Base-by-base conservation (phyloP, 2,888 invertebrate genomes). In the Parnassius mnemosyne region DNA sequence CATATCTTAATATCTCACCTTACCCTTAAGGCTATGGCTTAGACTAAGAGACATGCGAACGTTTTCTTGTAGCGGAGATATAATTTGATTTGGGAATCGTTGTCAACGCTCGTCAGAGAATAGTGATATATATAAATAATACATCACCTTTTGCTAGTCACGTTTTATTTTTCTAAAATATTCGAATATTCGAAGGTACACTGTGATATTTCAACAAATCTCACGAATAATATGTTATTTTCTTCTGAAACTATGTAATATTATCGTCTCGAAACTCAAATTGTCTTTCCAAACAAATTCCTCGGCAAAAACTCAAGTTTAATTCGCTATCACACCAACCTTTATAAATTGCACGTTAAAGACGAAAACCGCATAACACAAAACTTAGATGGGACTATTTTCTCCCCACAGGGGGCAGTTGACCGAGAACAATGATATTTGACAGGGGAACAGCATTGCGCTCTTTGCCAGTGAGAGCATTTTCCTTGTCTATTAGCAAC, bases 371-470 rank as follows among this genome's bases (percentile, higher is more conserved):
- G 51, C 25, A 41, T 50, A 16, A 16, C 3, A 34, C 25, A 46
- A 25, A 58, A 34, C 11, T 25, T 43, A n/a, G 25, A 10, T 3
- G 44, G 44, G 41, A n/a, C 41, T n/a, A 55, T 55, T 60, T 42
- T 41, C 47, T 43, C 43, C 60, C 60, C 25, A 20, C n/a, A n/a
- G 41, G 60, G 13, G n/a, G 42, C 42, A 25, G 25, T 54, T 43
- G 54, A 10, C 11, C 53, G 10, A 42, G 43, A 49, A 51, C 44
- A 25, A 13, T 50, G 13, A 61, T 55, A 61, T 44, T 43, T 61
- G 56, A 61, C 46, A 56, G 13, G 55, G 54, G 52, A 52, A 50
- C 3, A 25, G 53, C 53, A 25, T 20, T 16, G 43, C 25, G 16
- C 34, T 50, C 49, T 54, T 53, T 56, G 53, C 41, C 54, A 44